Base-by-base conservation (phyloP, 2,113 vertebrate genomes). In the Passer montanus region DNA sequence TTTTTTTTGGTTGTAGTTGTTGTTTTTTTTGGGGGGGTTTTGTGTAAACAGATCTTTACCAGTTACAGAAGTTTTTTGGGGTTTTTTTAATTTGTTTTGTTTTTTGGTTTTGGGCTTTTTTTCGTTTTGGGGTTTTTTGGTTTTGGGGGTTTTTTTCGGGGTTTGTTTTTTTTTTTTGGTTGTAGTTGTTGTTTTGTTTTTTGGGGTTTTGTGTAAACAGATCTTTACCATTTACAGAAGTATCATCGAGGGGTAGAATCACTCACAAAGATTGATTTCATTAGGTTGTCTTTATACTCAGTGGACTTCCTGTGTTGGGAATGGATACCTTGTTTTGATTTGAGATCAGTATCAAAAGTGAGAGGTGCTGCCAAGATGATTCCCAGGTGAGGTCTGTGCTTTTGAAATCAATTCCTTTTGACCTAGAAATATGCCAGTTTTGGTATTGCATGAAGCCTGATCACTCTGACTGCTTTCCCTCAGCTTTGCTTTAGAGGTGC, bases 331-430 rank as follows among this genome's bases (percentile, higher is more conserved):
- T 62, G 53, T 64, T 79, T 80, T 64, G 49, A 60, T 90, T 85
- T 47, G 39, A 75, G 20, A 63, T 75, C 11, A 37, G 56, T 72
- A 47, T 64, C 39, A 86, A n/a, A 76, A 72, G 67, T 9, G 12
- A 79, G 59, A 92, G 9, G 5, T 76, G 19, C 30, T 55, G 30
- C 50, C 55, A 75, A 89, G 44, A 31, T 5, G 2, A 64, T 35
- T 24, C 10, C 11, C 24, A 12, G 1, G 1, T 1, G 1, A 85
- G 16, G 24, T 49, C 64, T 87, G 37, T 4, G 2, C 53, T 87
- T 91, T 79, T 47, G 33, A 87, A 84, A 79, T 76, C 23, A 37
- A 47, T 53, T 64, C 66, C 17, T 22, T 88, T 68, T 76, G 27
- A 79, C 74, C 33, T 44, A 87, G 44, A 89, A 64, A 78, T 33